A percentile compares a stretch with the other conserved stretches of the same genome.
Conservation (phyloP, 2,113 vertebrate genomes). For the Phalacrocorax carbo region DNA sequence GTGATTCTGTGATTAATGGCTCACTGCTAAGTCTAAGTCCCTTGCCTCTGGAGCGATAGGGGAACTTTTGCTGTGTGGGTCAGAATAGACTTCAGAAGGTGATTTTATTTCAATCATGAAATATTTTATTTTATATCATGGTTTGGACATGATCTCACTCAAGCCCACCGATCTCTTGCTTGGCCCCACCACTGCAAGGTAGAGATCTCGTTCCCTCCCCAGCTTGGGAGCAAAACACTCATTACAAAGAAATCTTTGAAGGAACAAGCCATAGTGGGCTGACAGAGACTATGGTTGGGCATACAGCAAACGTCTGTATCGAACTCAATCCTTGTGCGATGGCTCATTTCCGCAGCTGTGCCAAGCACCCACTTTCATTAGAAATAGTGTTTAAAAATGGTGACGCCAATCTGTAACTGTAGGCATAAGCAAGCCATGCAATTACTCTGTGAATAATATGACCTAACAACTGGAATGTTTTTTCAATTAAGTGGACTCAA, state of each 20-base stretch:
- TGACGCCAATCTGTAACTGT: neutral
- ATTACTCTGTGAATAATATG: neutral
- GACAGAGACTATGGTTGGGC: neutral
- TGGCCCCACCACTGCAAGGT: neutral
- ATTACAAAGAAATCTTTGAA: neutral
- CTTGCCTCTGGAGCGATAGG: neutral
- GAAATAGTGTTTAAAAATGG: neutral
- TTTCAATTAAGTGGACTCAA: conserved; percentile 17
- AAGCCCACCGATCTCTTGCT: neutral
- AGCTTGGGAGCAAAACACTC: neutral
- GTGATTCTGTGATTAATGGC: neutral
- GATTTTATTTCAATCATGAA: neutral
- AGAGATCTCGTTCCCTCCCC: neutral
- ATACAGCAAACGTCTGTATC: neutral
- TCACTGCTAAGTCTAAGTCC: neutral
- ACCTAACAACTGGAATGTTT: conserved; percentile 8
- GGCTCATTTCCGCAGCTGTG: neutral
- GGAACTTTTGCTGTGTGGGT: neutral
- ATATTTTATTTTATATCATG: too few relatives aligned
- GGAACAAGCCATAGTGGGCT: fast-evolving
- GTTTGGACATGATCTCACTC: neutral
- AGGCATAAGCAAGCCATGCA: neutral
- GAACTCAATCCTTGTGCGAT: neutral
- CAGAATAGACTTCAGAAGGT: neutral
- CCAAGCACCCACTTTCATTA: neutral